Conservation (phyloP, 2,797 vertebrate genomes). For the Ficedula albicollis region DNA sequence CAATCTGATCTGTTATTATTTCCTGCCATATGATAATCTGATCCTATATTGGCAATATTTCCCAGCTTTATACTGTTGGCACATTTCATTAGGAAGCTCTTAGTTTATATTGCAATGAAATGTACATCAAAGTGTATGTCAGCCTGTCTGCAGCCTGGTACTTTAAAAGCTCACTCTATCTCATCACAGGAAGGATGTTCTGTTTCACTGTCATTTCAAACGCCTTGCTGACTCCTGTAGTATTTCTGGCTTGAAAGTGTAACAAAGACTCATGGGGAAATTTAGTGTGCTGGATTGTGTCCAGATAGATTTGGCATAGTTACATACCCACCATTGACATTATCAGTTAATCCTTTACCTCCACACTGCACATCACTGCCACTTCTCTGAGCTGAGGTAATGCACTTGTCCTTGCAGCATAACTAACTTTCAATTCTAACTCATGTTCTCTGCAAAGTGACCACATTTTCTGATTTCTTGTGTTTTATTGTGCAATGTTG, state of each 20-base stretch:
- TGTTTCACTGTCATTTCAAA: background rate
- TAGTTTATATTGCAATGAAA: conserved; percentile 4
- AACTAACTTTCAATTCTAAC: background rate
- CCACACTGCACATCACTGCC: background rate
- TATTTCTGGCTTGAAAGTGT: conserved; percentile 1
- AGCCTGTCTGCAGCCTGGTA: background rate
- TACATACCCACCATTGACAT: background rate
- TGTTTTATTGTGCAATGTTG: background rate
- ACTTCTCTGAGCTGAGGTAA: background rate
- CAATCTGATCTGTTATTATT: background rate
- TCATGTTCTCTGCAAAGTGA: background rate
- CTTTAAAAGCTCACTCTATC: conserved; percentile 7
- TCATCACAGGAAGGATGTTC: background rate
- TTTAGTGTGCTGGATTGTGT: background rate
- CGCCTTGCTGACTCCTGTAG: background rate
- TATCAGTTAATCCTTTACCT: conserved; percentile 20
- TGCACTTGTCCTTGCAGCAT: background rate
- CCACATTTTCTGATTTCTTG: background rate
- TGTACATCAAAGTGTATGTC: background rate
- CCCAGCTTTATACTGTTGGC: background rate
- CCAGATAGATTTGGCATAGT: background rate
- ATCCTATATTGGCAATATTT: background rate
- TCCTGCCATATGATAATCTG: background rate
- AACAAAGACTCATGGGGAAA: background rate
- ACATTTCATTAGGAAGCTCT: conserved; percentile 36